Percentiles rank a stretch among this genome's conserved stretches.
These are phyloP conservation scores for Polypedilum vanderplanki DNA, from an alignment of 1,140 invertebrate species.

Conservation along the genomic window DNA sequence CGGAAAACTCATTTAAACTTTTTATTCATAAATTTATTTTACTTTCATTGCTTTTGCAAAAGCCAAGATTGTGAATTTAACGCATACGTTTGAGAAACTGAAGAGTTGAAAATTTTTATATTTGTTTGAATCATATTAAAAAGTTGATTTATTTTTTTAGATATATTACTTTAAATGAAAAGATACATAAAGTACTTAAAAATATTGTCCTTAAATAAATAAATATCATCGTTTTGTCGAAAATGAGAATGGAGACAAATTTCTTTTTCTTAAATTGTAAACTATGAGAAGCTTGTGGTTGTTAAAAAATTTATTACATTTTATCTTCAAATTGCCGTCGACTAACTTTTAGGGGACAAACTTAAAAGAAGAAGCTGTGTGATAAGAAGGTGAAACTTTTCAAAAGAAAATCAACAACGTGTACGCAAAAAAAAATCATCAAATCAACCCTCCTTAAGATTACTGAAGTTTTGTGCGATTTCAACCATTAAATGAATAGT, in stretches of 20 bases:
- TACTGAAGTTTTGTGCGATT: background rate
- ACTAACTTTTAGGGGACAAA: no score
- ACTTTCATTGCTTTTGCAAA: background rate
- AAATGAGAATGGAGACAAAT: no score
- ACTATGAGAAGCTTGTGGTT: no score
- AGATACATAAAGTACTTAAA: background rate
- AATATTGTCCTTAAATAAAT: no score
- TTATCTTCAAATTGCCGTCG: no score
- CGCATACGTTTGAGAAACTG: background rate
- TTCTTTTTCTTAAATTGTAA: no score
- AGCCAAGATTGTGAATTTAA: background rate
- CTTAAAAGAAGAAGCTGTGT: no score
- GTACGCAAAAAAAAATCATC: background rate
- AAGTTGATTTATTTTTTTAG: background rate
- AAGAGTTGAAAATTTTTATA: background rate
- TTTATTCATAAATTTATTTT: background rate
- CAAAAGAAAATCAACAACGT: background rate
- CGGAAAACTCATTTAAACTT: conserved; percentile 13
- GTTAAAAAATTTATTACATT: no score
- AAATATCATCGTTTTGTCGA: no score
- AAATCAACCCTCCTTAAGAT: background rate
- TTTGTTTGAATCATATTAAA: background rate
- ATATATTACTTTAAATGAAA: background rate
- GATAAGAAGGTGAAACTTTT: background rate
- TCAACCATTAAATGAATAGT: background rate